Base-by-base conservation (phyloP, 2,797 vertebrate species). In the Lepilemur ruficaudatus region DNA sequence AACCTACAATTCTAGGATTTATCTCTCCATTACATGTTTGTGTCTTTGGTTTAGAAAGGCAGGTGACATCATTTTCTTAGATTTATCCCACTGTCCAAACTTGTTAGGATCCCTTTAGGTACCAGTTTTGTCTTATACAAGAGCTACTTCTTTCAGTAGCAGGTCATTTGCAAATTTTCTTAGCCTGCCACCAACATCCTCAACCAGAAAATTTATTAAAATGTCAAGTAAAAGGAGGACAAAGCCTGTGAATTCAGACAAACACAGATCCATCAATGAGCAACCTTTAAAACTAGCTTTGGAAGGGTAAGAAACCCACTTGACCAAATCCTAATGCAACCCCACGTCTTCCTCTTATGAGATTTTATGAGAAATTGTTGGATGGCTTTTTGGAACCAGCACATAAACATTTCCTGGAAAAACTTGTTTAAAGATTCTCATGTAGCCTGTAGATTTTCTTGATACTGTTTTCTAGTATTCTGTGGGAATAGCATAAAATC, bases 151-250 rank as follows among this genome's bases (percentile, higher is more conserved):
- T 55, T 76, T 23, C 48, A 15, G 80, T 50, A 67, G 67, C 67
- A 97, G 59, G 38, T 75, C n/a, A 83, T 89, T 89, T 96, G 69
- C 50, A 93, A 79, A 38, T 80, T 75, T 95, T 82, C 89, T 59
- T 91, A 90, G 91, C 57, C 59, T 61, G 41, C 63, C 86, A 65
- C 70, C 46, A 38, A 18, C 43, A 61, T 79, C 73, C 85, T 90
- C 46, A 65, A 75, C 50, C 30, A 82, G 94, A 35, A 93, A 70
- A 79, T 41, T 22, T 76, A 84, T 25, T 30, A 70, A 86, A 90
- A 63, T 52, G 46, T 75, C 85, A 55, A 32, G 75, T 25, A 22
- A 81, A 50, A 75, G 63, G 28, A 84, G 61, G 35, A 41, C 41
- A 82, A 72, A 67, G n/a, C 20, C 43, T 35, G 22, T 22, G 38